These are phyloP conservation scores for Pampus argenteus DNA, from an alignment of 2,797 vertebrate species.

Conservation along the genomic window DNA sequence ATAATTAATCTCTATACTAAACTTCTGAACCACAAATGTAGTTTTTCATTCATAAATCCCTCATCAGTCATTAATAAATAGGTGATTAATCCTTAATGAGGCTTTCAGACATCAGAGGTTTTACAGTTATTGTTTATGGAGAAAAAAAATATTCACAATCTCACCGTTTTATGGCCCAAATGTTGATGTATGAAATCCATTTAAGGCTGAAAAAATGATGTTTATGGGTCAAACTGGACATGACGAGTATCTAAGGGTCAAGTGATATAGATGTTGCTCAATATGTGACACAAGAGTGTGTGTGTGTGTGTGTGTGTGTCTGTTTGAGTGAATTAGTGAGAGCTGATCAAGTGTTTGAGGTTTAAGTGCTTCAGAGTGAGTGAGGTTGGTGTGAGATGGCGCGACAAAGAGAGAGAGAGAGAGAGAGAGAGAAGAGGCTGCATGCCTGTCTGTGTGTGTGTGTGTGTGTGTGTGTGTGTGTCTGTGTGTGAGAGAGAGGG, in stretches of 20 bases:
- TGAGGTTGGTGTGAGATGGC: neutral
- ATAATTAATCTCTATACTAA: too few species aligned
- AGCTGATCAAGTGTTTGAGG: neutral
- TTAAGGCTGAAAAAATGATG: too few species aligned
- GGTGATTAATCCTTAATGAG: too few species aligned
- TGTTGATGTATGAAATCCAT: too few species aligned
- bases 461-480: constrained; percentile 24
- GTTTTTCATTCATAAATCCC: too few species aligned
- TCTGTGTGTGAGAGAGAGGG: neutral
- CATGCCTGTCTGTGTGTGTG: neutral
- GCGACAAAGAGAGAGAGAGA: neutral
- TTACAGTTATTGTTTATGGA: neutral
- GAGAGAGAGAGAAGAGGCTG: neutral
- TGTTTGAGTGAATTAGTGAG: neutral
- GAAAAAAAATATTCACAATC: neutral
- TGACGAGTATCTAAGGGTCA: too few species aligned
- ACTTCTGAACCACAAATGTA: too few species aligned
- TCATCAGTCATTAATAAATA: too few species aligned
- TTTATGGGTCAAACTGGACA: too few species aligned
- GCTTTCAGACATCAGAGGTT: neutral
- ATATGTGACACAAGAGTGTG: neutral
- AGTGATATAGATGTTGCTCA: neutral
- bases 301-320: constrained; percentile 6
- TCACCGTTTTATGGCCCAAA: too few species aligned
- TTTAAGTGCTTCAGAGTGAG: constrained; percentile 1